A percentile compares a stretch with the other conserved stretches of the same genome.
These are phyloP conservation scores for Dendrocopos noguchii DNA, from an alignment of 2,113 vertebrate genomes.

Conservation along the genomic window DNA sequence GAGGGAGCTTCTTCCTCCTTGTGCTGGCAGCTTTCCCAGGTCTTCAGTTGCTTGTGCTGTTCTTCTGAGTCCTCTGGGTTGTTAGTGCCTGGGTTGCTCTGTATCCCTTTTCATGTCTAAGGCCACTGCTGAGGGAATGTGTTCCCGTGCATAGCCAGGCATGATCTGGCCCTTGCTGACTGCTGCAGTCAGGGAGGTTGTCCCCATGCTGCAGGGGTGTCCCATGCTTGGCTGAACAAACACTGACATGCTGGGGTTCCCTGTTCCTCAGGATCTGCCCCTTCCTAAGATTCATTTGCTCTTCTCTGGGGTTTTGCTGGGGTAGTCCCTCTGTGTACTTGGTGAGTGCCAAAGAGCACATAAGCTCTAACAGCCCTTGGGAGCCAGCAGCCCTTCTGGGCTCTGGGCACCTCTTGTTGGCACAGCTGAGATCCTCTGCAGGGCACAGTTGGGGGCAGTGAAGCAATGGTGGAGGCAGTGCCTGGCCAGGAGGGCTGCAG, in stretches of 20 bases:
- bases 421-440: neutral
- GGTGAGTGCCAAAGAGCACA: neutral
- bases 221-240: rapidly evolving
- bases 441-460: rapidly evolving
- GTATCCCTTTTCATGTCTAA: rapidly evolving
- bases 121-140: neutral
- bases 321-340: neutral
- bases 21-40: constrained; percentile 37
- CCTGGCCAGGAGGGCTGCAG: neutral
- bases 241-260: rapidly evolving
- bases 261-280: neutral
- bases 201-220: neutral
- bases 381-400: neutral
- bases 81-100: neutral
- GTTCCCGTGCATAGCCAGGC: rapidly evolving
- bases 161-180: neutral
- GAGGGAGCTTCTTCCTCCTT: constrained; percentile 33
- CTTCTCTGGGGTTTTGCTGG: rapidly evolving
- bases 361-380: neutral
- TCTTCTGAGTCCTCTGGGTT: neutral
- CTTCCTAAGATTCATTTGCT: neutral
- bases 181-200: neutral
- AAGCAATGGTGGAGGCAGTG: neutral
- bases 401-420: rapidly evolving
- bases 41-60: neutral